These are phyloP conservation scores for Callipepla squamata DNA, from an alignment of 2,113 vertebrate species.

Conservation along the genomic window DNA sequence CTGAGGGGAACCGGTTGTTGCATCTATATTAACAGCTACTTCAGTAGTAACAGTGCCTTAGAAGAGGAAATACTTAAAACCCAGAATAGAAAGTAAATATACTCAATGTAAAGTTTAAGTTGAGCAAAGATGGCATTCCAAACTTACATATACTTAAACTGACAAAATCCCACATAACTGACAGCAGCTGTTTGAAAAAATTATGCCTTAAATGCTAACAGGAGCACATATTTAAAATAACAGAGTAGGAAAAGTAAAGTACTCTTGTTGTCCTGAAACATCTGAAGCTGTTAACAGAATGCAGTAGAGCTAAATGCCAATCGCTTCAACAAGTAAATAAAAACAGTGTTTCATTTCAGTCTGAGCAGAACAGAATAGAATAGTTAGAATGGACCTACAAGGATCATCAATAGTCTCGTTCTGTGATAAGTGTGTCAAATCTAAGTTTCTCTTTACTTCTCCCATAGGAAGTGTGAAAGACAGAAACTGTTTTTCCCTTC, in stretches of 20 bases:
- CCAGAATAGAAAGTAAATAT: neutral
- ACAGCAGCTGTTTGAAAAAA: neutral
- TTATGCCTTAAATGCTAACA: neutral
- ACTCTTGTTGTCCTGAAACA: neutral
- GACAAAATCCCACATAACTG: neutral
- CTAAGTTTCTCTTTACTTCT: neutral
- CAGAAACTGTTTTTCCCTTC: too few species aligned
- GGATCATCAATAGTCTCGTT: neutral
- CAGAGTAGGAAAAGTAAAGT: neutral
- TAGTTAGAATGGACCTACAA: neutral
- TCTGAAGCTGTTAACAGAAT: neutral
- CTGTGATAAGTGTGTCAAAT: neutral
- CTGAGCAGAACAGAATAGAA: neutral
- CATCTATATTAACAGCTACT: neutral
- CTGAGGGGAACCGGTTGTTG: neutral
- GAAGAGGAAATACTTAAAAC: neutral
- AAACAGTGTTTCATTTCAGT: neutral
- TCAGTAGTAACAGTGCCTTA: neutral
- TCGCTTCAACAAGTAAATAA: neutral
- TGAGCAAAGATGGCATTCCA: neutral
- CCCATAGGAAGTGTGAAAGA: too few species aligned
- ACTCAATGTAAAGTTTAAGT: neutral
- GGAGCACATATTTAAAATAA: neutral
- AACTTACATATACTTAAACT: rapidly evolving
- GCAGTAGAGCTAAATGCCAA: neutral